Evolutionary conservation across 2,797 vertebrate species (phyloP).

Genomic region (Rhabdophis nuchalis): DNA sequence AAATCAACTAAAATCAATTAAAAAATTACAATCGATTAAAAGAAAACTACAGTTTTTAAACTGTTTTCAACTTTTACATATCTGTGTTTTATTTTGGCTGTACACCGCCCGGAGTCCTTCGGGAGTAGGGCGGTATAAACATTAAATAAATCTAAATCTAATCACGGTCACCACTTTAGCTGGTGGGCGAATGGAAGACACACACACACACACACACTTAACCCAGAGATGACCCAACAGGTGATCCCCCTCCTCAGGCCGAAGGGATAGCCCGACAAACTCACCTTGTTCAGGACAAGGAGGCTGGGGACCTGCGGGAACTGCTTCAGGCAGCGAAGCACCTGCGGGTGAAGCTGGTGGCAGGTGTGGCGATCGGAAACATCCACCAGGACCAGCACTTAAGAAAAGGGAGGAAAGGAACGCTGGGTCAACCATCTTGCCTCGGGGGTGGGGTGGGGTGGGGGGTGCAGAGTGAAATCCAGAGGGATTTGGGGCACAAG

Average conservation of each 20-base stretch:
- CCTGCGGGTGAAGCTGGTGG: slow-evolving; percentile 75
- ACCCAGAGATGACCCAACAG: not conserved
- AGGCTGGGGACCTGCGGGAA: slow-evolving; percentile 81
- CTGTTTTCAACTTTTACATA: too few relatives aligned
- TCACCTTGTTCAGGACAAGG: slow-evolving; percentile 93
- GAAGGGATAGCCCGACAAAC: not conserved
- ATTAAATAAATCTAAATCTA: too few relatives aligned
- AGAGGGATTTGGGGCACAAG: not conserved
- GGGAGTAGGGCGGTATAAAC: too few relatives aligned
- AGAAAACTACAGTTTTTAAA: too few relatives aligned
- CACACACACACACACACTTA: too few relatives aligned
- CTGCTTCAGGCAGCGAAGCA: slow-evolving; percentile 79
- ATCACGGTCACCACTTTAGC: not conserved
- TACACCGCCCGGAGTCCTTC: too few relatives aligned
- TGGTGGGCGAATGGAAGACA: not conserved
- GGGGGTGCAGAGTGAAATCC: not conserved
- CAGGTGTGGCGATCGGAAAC: slow-evolving; percentile 84
- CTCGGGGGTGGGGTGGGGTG: too few relatives aligned
- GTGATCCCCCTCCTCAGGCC: not conserved
- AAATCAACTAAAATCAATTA: too few relatives aligned
- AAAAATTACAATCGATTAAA: too few relatives aligned
- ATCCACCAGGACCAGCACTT: slow-evolving; percentile 90
- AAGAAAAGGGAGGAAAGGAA: not conserved
- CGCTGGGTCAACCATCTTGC: not conserved
- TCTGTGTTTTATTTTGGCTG: too few relatives aligned